These are phyloP conservation scores for Istiophorus platypterus DNA, from an alignment of 2,113 vertebrate genomes.

Conservation along the genomic window DNA sequence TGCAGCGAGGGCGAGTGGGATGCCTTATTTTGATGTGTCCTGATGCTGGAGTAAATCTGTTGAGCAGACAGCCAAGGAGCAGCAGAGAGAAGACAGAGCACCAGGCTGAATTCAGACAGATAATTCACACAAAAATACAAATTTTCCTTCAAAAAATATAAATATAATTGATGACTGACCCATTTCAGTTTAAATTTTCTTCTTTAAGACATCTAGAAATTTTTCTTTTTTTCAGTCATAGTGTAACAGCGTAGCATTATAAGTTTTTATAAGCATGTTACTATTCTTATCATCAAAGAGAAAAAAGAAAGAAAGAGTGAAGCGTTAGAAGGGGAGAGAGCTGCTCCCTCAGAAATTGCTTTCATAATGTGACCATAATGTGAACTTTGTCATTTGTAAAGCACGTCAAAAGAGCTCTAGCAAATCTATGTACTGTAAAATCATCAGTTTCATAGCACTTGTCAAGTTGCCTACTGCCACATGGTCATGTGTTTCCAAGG, in stretches of 20 bases:
- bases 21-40: conserved; percentile 37
- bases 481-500: background rate
- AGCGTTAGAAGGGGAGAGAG: conserved; percentile 1
- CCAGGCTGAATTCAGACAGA: conserved; percentile 10
- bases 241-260: conserved; percentile 32
- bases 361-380: conserved; percentile 63
- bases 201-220: conserved; percentile 23
- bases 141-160: background rate
- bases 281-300: conserved; percentile 65
- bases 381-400: conserved; percentile 67
- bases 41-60: conserved; percentile 51
- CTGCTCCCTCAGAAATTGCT: conserved; percentile 44
- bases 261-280: conserved; percentile 29
- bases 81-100: conserved; percentile 3
- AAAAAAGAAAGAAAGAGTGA: conserved; percentile 10
- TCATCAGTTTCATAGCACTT: conserved; percentile 11
- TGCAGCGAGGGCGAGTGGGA: conserved; percentile 15
- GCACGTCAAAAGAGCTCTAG: conserved; percentile 10
- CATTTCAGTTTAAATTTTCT: background rate
- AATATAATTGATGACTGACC: background rate
- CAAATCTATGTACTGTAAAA: conserved; percentile 24
- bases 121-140: background rate
- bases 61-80: conserved; percentile 38
- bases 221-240: conserved; percentile 14
- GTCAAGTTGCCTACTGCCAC: conserved; percentile 7